Evolutionary conservation across 2,888 invertebrate species (phyloP), one percentile per base, ranked within the genome.

Genomic region (Cenopis cana): DNA sequence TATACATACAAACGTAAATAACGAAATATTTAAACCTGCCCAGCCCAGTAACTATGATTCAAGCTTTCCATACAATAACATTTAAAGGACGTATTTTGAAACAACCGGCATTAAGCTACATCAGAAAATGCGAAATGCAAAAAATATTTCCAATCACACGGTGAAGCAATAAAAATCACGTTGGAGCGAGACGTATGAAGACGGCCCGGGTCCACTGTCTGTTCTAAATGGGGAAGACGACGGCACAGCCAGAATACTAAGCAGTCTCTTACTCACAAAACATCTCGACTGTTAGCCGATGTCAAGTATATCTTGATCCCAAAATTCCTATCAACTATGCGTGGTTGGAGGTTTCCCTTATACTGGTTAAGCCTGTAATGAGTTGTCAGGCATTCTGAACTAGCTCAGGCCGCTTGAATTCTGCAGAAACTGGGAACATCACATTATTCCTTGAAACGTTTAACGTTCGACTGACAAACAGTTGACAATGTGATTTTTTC

Each of bases 171-270:
- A 69, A 69, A 69, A 69, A 69, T 69, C 57, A 69, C 57, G 64
- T 69, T 65, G 69, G 50, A 59, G 59, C 38, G 64, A 65, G 69
- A 69, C 64, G 69, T 57, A 69, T 59, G 69, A 41, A 64, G 69
- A 69, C 68, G 62, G 49, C 59, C 41, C 68, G 68, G 68, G 55
- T 55, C 57, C 57, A 41, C 69, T 29, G 69, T 65, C 69, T 69
- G 64, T 64, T 65, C 69, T 65, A 65, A 69, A 65, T 69, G 64
- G 69, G 50, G 69, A 12, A 33, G 69, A 38, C 66, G 66, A 49
- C 20, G 36, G 36, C 20, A 36, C 62, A 29, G 9, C 61, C 75
- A 73, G 84, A 81, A 84, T 84, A 82, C 80, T 79, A 82, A 84
- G 73, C 75, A 74, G 71, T 61, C 65, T 74, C 46, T 46, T 46